A percentile compares a stretch with the other conserved stretches of the same genome.
Evolutionary conservation across 1,140 invertebrate species (phyloP).

Genomic region (Cherax quadricarinatus): DNA sequence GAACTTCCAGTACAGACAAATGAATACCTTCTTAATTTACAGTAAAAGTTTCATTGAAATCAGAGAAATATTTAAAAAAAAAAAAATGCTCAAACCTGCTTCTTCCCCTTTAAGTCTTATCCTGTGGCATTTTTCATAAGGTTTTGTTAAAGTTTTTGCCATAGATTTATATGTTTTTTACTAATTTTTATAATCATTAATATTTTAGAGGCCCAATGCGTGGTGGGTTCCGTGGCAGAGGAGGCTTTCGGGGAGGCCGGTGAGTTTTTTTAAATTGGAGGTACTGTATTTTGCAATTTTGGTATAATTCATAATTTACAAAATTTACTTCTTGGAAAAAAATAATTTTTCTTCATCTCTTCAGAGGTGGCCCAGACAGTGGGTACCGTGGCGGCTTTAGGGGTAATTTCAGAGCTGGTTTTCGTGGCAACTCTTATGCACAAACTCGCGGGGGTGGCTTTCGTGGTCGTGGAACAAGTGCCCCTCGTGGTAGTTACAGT

Average conservation of each 20-base stretch:
- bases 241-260: constrained; percentile 50
- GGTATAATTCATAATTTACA: background rate
- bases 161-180: background rate
- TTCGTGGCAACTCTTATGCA: constrained; percentile 34
- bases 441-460: constrained; percentile 33
- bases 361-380: constrained; percentile 35
- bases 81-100: too few relatives aligned
- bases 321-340: background rate
- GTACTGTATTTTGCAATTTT: background rate
- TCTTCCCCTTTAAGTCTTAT: too few relatives aligned
- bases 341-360: background rate
- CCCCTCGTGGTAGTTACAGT: constrained; percentile 34
- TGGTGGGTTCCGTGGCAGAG: constrained; percentile 50
- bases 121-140: too few relatives aligned
- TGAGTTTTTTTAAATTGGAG: background rate
- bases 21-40: too few relatives aligned
- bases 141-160: too few relatives aligned
- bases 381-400: constrained; percentile 38
- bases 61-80: too few relatives aligned
- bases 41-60: too few relatives aligned
- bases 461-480: constrained; percentile 30
- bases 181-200: background rate
- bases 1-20: too few relatives aligned
- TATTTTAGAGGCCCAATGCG: constrained; percentile 43
- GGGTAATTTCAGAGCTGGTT: constrained; percentile 30